Evolutionary conservation across 2,113 vertebrate genomes (phyloP).

Genomic region (Nothobranchius furzeri): DNA sequence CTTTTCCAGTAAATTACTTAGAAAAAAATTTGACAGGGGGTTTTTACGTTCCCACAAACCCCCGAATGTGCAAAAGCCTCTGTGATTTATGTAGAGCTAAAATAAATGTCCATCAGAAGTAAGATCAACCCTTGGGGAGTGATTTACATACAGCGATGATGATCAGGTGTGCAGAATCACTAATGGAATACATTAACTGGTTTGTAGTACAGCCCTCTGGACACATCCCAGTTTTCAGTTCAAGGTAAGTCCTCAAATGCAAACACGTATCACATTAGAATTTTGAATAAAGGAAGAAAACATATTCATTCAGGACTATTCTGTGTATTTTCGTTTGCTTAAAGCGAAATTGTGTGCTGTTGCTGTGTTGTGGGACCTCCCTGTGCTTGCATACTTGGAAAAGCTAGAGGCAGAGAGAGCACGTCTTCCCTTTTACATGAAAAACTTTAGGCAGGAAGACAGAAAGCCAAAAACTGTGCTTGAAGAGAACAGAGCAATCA

Average conservation of each 20-base stretch:
- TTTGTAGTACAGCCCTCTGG: neutral
- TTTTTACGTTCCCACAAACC: neutral
- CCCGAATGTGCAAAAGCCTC: neutral
- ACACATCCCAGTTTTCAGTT: neutral
- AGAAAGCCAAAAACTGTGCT: neutral
- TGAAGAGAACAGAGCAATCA: constrained; percentile 3
- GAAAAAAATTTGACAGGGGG: neutral
- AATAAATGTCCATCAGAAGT: neutral
- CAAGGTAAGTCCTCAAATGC: neutral
- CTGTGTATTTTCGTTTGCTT: neutral
- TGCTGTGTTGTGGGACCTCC: neutral
- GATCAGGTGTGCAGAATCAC: constrained; percentile 3
- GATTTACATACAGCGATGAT: neutral
- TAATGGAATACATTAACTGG: neutral
- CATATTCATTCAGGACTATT: neutral
- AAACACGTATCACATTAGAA: no score
- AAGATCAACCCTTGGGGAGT: neutral
- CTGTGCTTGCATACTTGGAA: neutral
- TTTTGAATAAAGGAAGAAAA: neutral
- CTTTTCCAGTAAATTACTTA: neutral
- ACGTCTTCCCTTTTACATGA: neutral
- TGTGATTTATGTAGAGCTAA: neutral
- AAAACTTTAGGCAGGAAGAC: neutral
- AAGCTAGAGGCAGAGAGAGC: constrained; percentile 4
- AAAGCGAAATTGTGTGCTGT: neutral